Base-by-base conservation (phyloP, 2,113 vertebrate genomes). In the Dolichotis patagonum region DNA sequence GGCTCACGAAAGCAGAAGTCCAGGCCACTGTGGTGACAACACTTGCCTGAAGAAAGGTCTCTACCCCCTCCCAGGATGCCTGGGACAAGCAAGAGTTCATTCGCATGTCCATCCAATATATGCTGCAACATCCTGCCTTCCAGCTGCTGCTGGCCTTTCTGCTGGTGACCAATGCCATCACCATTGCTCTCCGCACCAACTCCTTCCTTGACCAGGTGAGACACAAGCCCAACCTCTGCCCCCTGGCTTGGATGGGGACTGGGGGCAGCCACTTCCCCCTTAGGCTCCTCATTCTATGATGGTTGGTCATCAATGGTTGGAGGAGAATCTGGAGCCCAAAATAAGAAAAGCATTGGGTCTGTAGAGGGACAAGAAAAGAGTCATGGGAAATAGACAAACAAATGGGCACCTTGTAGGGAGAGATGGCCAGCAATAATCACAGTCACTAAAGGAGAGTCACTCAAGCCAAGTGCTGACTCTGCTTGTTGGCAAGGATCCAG, bases 61-160 rank as follows among this genome's bases (percentile, higher is more conserved):
- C 77, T 22, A 0, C 67, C 88, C 82, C 87, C n/a, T 62, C 38
- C 16, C 84, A 98, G 98, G 98, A 98, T 26, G 58, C 88, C 80
- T 97, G 97, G 97, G 96, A 95, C 5, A 60, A 81, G 2, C n/a
- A 98, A 78, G 98, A 98, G 73, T 96, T 97, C 84, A 94, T 98
- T 1, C 49, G 43, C 13, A 96, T 95, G 69, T 52, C 77, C 77
- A 54, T 52, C 30, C 77, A 80, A 80, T 98, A 89, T 7, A 28
- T 98, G 78, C 97, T 98, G 7, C 85, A 35, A 30, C 92, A 94
- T 30, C 92, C 92, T 0, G 46, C 75, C 75, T 94, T 88, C 75
- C 85, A 94, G 49, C 1, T 96, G 32, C 81, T 98, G 24, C 49
- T 98, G 90, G 97, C 97, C 19, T 0, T 32, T 32, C 56, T 98